Percentiles rank a stretch among this genome's conserved stretches.
Conservation (phyloP, 2,113 vertebrate genomes). For the Chiloscyllium plagiosum region DNA sequence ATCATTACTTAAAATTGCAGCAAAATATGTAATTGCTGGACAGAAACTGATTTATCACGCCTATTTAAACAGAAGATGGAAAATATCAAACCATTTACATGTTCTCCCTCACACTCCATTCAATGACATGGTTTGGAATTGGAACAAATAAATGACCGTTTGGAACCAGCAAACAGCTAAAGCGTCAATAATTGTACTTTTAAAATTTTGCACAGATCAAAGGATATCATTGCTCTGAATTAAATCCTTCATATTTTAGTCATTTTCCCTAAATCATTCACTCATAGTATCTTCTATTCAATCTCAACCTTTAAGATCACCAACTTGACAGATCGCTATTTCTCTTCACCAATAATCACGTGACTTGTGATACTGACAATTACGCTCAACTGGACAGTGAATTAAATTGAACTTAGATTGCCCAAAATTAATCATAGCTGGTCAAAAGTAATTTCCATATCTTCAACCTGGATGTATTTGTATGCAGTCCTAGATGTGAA, state of each 20-base stretch:
- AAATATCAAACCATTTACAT: background rate
- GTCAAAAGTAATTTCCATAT: background rate
- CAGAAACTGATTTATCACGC: background rate
- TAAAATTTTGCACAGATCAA: background rate
- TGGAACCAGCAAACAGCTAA: background rate
- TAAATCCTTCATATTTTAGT: background rate
- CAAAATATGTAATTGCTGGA: constrained; percentile 12
- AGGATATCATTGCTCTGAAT: background rate
- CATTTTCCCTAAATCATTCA: background rate
- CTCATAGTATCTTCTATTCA: background rate
- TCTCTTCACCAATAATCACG: background rate
- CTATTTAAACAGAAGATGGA: background rate
- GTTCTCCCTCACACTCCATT: background rate
- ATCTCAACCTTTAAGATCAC: background rate
- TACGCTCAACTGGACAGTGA: background rate
- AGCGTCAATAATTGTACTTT: background rate
- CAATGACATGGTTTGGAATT: background rate
- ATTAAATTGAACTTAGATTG: background rate
- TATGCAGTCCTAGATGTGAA: background rate
- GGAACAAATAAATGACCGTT: too few relatives aligned
- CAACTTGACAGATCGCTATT: background rate
- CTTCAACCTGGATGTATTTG: background rate
- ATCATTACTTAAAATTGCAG: background rate
- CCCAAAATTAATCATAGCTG: background rate
- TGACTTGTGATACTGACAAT: background rate